Base-by-base conservation (phyloP, 2,888 invertebrate genomes). In the Lasioglossum marginatum region DNA sequence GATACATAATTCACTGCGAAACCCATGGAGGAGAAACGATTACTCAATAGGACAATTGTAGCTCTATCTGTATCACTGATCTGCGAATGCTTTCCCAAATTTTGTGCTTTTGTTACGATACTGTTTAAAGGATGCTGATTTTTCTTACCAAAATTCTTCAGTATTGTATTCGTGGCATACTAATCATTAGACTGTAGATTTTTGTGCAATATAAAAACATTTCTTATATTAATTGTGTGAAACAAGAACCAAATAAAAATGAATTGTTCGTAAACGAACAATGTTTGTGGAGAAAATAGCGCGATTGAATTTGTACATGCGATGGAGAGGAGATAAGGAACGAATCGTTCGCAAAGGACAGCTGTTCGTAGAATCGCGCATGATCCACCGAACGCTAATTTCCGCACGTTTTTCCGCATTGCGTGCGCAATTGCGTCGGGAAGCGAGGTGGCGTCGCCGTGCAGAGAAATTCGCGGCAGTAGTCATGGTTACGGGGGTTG, bases 401-500 rank as follows among this genome's bases (percentile, higher is more conserved):
- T 78, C 81, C 31, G 70, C 75, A 77, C 83, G 84, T 86, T 84
- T 88, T 81, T 82, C 79, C 77, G 77, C 79, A 78, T 82, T 90
- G 88, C 87, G 88, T 86, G 90, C 90, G 89, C 89, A 88, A 86
- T 89, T 85, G 90, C 88, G 85, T 81, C 70, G 77, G 45, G 40
- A 72, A 76, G 71, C 70, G 81, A 80, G 77, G 84, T 68, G 72
- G 74, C 77, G 77, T 43, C 75, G 85, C 60, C 86, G 86, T 48
- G 79, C 81, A 52, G 88, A 91, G 91, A 90, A 88, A 88, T 90
- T 87, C 86, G 88, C 85, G 87, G 82, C 90, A 91, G 89, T 90
- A 89, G 83, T 83, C 87, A 91, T 91, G 89, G 89, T 87, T 84
- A 89, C 90, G 88, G 79, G 85, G 63, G 77, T 73, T 81, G 86